Conservation (phyloP, 2,797 vertebrate genomes). For the Clangula hyemalis region DNA sequence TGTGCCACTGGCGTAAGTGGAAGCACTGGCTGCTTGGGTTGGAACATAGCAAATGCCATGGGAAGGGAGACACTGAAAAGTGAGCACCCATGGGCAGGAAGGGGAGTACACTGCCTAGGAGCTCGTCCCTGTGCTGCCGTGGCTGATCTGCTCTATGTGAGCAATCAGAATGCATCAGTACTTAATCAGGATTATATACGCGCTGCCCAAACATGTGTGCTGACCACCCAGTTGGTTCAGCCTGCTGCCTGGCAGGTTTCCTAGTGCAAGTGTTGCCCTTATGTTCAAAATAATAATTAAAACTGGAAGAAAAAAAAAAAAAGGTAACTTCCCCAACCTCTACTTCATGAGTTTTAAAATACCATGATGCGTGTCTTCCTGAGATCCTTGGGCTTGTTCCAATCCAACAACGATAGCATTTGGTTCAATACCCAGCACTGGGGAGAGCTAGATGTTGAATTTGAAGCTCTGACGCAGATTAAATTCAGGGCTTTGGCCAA, state of each 20-base stretch:
- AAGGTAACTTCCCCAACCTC: neutral
- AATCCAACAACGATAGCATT: too few relatives aligned
- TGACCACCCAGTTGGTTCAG: neutral
- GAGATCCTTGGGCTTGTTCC: neutral
- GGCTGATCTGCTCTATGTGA: neutral
- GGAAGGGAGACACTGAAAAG: neutral
- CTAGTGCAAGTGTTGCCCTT: neutral
- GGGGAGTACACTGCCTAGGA: neutral
- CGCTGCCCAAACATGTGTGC: accelerated
- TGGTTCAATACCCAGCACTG: neutral
- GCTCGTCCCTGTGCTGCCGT: neutral
- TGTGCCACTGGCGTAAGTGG: too few relatives aligned
- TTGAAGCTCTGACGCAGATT: neutral
- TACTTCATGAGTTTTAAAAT: neutral
- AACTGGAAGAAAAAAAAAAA: neutral
- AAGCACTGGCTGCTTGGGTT: too few relatives aligned
- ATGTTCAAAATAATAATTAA: neutral
- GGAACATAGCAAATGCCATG: neutral
- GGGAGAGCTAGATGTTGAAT: neutral
- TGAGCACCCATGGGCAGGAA: neutral
- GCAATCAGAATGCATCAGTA: neutral
- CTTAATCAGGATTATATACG: neutral
- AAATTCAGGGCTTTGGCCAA: neutral
- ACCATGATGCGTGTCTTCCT: accelerated
- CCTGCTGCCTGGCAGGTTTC: neutral